A percentile compares a stretch with the other conserved stretches of the same genome.
phyloP scores from a whole-genome alignment of 2,113 vertebrate species.

The Amblyopsis rosae region DNA sequence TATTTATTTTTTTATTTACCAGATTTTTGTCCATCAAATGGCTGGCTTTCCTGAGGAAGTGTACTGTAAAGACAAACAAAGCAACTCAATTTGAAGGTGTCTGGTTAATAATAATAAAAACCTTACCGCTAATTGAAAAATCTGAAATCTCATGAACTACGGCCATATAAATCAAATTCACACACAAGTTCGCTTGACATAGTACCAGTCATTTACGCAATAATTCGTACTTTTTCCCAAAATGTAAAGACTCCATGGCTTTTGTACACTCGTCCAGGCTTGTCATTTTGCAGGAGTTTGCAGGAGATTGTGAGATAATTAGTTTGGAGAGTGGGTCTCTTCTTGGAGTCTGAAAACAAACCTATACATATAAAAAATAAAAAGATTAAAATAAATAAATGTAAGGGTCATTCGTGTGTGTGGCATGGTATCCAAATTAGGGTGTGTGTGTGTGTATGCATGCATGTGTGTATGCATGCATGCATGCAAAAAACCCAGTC shows the following conservation, averaged over 20 bases:
- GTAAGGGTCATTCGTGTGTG: too few species aligned
- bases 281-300: conserved; percentile 61
- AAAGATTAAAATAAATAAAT: not conserved
- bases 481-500: too few species aligned
- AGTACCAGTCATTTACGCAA: not conserved
- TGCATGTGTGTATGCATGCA: too few species aligned
- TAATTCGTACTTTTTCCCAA: conserved; percentile 53
- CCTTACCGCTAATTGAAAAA: too few species aligned
- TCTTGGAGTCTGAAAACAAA: conserved; percentile 92
- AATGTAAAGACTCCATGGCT: conserved; percentile 42
- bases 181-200: too few species aligned
- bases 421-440: too few species aligned
- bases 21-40: conserved; percentile 27
- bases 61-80: conserved; percentile 45
- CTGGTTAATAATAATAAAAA: too few species aligned
- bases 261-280: conserved; percentile 56
- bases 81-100: too few species aligned
- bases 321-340: conserved; percentile 86
- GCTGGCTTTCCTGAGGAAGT: conserved; percentile 11
- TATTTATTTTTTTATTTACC: conserved; percentile 41
- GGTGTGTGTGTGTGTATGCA: too few species aligned
- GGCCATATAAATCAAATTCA: too few species aligned
- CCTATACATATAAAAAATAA: conserved; percentile 70
- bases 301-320: conserved; percentile 79
- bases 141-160: too few species aligned